Evolutionary conservation across 2,888 invertebrate species (phyloP).

Genomic region (Metalampra italica): DNA sequence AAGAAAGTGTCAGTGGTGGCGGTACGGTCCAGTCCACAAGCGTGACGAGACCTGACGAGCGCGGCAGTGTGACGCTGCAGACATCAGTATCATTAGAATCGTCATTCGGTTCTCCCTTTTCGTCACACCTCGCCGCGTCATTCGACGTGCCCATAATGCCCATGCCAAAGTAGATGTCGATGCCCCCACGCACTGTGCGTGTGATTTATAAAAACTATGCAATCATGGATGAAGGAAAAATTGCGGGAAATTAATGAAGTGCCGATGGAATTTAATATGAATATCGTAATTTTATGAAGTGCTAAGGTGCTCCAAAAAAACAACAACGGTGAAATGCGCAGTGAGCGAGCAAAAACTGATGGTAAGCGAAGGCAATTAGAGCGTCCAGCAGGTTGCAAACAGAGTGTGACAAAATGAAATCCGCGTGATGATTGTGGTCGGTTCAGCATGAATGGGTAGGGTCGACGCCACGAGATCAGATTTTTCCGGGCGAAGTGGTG

Average conservation of each 20-base stretch:
- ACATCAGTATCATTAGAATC: slow-evolving; percentile 37
- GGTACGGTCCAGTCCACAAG: slow-evolving; percentile 44
- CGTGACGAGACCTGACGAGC: slow-evolving; percentile 53
- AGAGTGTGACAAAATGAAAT: slow-evolving; percentile 72
- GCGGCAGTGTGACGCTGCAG: slow-evolving; percentile 49
- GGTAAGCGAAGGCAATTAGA: slow-evolving; percentile 19
- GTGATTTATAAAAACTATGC: not conserved
- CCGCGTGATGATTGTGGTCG: slow-evolving; percentile 51
- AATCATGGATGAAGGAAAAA: not conserved
- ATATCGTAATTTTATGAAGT: too few relatives aligned
- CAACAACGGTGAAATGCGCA: not conserved
- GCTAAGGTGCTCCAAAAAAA: too few relatives aligned
- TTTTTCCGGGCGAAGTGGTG: slow-evolving; percentile 64
- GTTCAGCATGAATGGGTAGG: slow-evolving; percentile 73
- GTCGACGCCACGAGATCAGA: slow-evolving; percentile 68
- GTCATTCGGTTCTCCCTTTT: slow-evolving; percentile 44
- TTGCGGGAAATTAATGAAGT: too few relatives aligned
- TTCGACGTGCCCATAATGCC: slow-evolving; percentile 46
- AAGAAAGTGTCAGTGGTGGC: slow-evolving; percentile 66
- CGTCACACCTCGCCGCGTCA: slow-evolving; percentile 58
- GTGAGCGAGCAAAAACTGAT: slow-evolving; percentile 15
- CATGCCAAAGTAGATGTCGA: slow-evolving; percentile 43
- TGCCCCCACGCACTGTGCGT: slow-evolving; percentile 19
- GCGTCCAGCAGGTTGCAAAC: slow-evolving; percentile 38
- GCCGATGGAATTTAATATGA: too few relatives aligned